Evolutionary conservation across 1,140 invertebrate genomes (phyloP).

Genomic region (Lepidurus apus): DNA sequence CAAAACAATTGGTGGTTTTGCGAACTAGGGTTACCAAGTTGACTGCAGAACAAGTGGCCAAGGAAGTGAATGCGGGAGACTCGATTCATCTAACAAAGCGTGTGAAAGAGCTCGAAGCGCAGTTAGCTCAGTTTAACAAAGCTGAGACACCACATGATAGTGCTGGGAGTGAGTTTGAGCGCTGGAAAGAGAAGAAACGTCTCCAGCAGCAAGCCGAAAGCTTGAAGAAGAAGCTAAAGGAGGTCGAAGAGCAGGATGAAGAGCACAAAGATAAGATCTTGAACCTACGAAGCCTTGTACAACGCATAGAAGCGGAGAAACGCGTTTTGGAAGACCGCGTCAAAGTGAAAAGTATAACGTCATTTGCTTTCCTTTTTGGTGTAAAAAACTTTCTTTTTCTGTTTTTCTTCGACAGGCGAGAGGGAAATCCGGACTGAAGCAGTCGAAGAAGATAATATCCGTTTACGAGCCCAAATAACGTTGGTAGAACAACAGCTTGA

Average conservation of each 20-base stretch:
- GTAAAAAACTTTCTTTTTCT: neutral
- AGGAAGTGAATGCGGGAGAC: constrained; percentile 1
- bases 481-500: constrained; percentile 5
- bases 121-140: constrained; percentile 30
- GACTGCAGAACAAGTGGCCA: constrained; percentile 19
- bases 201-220: neutral
- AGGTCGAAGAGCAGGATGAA: constrained; percentile 17
- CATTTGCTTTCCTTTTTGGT: neutral
- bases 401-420: neutral
- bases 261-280: neutral
- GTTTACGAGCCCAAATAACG: neutral
- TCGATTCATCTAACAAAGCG: constrained; percentile 27
- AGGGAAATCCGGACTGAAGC: constrained; percentile 15
- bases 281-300: constrained; percentile 1
- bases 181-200: constrained; percentile 30
- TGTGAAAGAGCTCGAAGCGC: constrained; percentile 32
- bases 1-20: constrained; percentile 27
- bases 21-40: constrained; percentile 28
- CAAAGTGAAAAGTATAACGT: constrained; percentile 24
- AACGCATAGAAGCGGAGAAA: constrained; percentile 24
- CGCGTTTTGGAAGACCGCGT: constrained; percentile 26
- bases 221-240: constrained; percentile 24
- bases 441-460: constrained; percentile 27
- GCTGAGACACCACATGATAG: constrained; percentile 25
- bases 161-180: constrained; percentile 21